Base-by-base conservation (phyloP, 92 coral and sea anemone species). In the Paragorgia papillata region DNA sequence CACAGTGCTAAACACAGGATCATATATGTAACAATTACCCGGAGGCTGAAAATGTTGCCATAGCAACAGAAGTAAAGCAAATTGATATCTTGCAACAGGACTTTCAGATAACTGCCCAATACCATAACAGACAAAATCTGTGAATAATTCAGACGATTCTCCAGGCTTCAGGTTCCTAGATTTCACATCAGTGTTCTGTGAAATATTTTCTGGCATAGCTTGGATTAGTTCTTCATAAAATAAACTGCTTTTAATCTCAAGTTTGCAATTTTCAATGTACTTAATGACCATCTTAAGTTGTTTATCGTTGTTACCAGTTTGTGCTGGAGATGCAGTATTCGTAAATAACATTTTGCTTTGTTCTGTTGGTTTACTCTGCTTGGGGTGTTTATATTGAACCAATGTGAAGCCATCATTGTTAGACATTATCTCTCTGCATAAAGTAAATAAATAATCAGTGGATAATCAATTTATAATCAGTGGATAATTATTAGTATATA, bases 61-160 rank as follows among this genome's bases (percentile, higher is more conserved):
- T 29, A 94, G 83, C 51, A 94, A 80, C 60, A 95, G 32, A 83
- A 89, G 54, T 19, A 95, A 82, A 39, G 97, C 97, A 91, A 95
- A 89, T 66, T 95, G 97, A 56, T 91, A 91, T 83, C 97, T 95
- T 14, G 99, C 95, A 68, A 65, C 78, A 18, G 97, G 97, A 81
- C 99, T 90, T 53, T 83, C 81, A 22, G 80, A 62, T 24, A 95
- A 41, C 62, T 79, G 86, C 33, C 99, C 99, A 95, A 95, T 82
- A 18, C 99, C 99, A 81, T 91, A 91, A 56, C 97, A 94, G n/a
- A 94, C 90, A 51, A 91, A 82, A 53, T 91, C 94, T 49, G 43
- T 34, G 26, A 68, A 68, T 9, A 28, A 13, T 31, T 28, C 12
- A 10, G 64, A n/a, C 18, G 26, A 4, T 21, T 71, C 27, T 14